Evolutionary conservation across 2,797 vertebrate species (phyloP).

Genomic region (Leptatherina wallacei): DNA sequence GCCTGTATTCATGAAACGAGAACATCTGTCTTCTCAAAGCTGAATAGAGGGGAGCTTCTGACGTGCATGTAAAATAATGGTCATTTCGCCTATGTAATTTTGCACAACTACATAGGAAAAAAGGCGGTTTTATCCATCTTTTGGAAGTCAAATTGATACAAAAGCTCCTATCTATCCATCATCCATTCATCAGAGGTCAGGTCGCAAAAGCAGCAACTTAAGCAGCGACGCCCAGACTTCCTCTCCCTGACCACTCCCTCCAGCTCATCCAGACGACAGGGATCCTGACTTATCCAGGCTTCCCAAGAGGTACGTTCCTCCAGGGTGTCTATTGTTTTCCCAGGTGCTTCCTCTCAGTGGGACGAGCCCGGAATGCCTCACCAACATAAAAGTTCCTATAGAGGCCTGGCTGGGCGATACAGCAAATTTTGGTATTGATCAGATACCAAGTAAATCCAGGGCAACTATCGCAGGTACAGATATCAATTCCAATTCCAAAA

Average conservation of each 20-base stretch:
- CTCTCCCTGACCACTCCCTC: not conserved
- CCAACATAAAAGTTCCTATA: not conserved
- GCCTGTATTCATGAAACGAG: not conserved
- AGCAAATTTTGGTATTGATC: too few relatives aligned
- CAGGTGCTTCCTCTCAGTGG: too few relatives aligned
- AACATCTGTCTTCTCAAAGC: not conserved
- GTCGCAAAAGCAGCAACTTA: not conserved
- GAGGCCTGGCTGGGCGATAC: too few relatives aligned
- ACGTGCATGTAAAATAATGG: not conserved
- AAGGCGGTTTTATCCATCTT: not conserved
- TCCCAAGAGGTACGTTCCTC: too few relatives aligned
- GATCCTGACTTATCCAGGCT: not conserved
- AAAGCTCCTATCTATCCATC: not conserved
- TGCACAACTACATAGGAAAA: not conserved
- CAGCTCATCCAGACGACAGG: too few relatives aligned
- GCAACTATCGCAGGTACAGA: too few relatives aligned
- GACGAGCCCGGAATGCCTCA: too few relatives aligned
- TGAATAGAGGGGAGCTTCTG: not conserved
- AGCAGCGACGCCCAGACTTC: not conserved
- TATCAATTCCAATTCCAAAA: too few relatives aligned
- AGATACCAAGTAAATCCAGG: too few relatives aligned
- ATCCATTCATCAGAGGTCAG: not conserved
- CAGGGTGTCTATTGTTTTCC: too few relatives aligned
- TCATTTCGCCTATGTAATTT: not conserved
- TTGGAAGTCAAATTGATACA: not conserved